Percentiles rank a stretch among this genome's conserved stretches.
Conservation (phyloP, 2,113 vertebrate genomes). For the Silurus asotus region DNA sequence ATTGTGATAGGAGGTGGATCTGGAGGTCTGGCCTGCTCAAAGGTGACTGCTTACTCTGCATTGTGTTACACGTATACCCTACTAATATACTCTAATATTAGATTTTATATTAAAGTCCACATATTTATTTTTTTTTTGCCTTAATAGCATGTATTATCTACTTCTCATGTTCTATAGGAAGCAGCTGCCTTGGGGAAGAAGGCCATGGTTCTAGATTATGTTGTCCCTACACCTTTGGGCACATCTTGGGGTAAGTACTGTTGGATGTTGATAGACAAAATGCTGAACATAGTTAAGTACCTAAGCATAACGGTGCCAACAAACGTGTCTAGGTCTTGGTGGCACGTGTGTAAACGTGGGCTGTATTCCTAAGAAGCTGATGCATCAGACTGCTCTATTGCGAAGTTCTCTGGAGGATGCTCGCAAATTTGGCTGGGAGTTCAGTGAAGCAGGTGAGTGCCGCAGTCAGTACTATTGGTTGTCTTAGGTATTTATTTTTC, state of each 20-base stretch:
- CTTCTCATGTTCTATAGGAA: conserved; percentile 73
- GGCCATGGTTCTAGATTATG: conserved; percentile 92
- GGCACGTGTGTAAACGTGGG: conserved; percentile 97
- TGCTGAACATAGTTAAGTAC: background rate
- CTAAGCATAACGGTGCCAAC: background rate
- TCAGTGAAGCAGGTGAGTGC: conserved; percentile 78
- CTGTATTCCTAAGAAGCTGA: conserved; percentile 96
- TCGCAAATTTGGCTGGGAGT: conserved; percentile 91
- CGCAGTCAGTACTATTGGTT: background rate
- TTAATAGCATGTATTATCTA: background rate
- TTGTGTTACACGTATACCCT: background rate
- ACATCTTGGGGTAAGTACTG: conserved; percentile 85
- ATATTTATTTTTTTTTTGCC: background rate
- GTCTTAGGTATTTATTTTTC: background rate
- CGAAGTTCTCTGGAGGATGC: conserved; percentile 83
- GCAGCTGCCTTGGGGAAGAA: conserved; percentile 88
- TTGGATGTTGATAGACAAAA: background rate
- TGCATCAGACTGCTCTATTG: conserved; percentile 94
- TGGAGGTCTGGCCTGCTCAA: conserved; percentile 92
- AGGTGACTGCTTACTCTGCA: conserved; percentile 72
- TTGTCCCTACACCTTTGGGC: conserved; percentile 89
- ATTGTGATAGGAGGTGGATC: conserved; percentile 94
- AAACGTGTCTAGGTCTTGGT: conserved; percentile 80
- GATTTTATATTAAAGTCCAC: background rate
- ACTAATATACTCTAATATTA: background rate